These are phyloP conservation scores for Pandemis heparana DNA, from an alignment of 2,888 invertebrate genomes.

Conservation along the genomic window DNA sequence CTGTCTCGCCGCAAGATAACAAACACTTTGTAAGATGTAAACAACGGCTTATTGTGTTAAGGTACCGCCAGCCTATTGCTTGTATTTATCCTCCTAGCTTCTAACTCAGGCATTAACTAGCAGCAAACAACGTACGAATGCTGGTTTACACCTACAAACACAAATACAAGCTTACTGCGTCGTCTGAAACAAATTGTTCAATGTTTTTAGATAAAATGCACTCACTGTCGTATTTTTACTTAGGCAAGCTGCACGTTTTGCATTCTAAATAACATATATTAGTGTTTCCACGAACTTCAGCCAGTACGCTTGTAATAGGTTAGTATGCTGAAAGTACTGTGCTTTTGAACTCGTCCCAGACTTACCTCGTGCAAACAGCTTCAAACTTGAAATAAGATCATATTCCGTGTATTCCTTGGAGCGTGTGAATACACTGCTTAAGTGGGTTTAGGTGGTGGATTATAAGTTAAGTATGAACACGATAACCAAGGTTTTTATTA, in stretches of 20 bases:
- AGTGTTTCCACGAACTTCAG: constrained; percentile 16
- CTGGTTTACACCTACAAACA: not conserved
- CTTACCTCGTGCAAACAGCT: constrained; percentile 19
- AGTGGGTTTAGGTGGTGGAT: constrained; percentile 1
- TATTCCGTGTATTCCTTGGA: constrained; percentile 14
- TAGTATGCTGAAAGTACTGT: constrained; percentile 27
- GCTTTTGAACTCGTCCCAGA: constrained; percentile 18
- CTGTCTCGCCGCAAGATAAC: constrained; percentile 42
- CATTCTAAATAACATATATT: constrained; percentile 21
- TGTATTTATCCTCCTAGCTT: constrained; percentile 35
- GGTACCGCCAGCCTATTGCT: constrained; percentile 32
- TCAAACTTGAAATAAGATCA: constrained; percentile 23
- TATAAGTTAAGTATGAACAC: not conserved
- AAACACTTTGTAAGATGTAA: constrained; percentile 53
- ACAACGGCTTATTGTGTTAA: constrained; percentile 51
- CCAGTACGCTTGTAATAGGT: constrained; percentile 10
- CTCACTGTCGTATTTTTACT: not conserved
- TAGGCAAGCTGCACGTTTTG: not conserved
- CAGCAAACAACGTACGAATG: constrained; percentile 12
- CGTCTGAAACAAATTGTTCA: constrained; percentile 9
- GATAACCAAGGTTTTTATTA: not conserved
- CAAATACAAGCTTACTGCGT: not conserved
- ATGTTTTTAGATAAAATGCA: not conserved
- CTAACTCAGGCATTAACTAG: constrained; percentile 16
- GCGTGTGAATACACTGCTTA: not conserved